phyloP scores from a whole-genome alignment of 1,140 invertebrate genomes.

The Pogonomyrmex barbatus region DNA sequence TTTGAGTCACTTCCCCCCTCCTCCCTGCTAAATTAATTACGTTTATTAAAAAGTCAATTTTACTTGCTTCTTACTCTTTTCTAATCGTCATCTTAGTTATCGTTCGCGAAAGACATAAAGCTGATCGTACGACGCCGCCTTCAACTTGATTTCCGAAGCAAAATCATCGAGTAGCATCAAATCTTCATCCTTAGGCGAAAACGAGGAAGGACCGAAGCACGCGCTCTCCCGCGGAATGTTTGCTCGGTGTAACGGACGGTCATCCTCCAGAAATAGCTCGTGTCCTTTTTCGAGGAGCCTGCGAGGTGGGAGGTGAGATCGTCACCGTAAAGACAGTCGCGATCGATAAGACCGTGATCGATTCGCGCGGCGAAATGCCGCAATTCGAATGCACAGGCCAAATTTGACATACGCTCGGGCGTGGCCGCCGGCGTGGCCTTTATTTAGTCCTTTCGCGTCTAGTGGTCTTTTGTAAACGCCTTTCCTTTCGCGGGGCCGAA shows the following conservation, averaged over 20 bases:
- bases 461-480: slow-evolving; percentile 31
- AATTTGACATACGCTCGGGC: slow-evolving; percentile 47
- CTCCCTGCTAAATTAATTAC: background rate
- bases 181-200: slow-evolving; percentile 23
- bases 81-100: background rate
- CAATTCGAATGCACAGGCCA: slow-evolving; percentile 2
- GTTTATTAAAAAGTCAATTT: background rate
- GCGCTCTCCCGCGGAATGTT: slow-evolving; percentile 37
- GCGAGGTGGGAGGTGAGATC: slow-evolving; percentile 59
- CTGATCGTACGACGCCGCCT: background rate
- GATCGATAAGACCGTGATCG: slow-evolving; percentile 57
- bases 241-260: slow-evolving; percentile 50
- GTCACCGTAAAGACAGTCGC: slow-evolving; percentile 67
- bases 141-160: background rate
- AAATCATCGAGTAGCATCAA: background rate
- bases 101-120: background rate
- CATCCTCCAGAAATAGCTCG: slow-evolving; percentile 63
- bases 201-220: slow-evolving; percentile 16
- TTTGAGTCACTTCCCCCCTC: no score
- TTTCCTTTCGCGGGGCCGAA: slow-evolving; percentile 11
- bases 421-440: slow-evolving; percentile 54
- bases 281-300: slow-evolving; percentile 54
- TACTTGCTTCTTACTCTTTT: background rate
- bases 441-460: slow-evolving; percentile 47
- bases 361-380: slow-evolving; percentile 51